Conservation (phyloP, 92 coral and sea anemone genomes). For the Epizoanthus stellaris region DNA sequence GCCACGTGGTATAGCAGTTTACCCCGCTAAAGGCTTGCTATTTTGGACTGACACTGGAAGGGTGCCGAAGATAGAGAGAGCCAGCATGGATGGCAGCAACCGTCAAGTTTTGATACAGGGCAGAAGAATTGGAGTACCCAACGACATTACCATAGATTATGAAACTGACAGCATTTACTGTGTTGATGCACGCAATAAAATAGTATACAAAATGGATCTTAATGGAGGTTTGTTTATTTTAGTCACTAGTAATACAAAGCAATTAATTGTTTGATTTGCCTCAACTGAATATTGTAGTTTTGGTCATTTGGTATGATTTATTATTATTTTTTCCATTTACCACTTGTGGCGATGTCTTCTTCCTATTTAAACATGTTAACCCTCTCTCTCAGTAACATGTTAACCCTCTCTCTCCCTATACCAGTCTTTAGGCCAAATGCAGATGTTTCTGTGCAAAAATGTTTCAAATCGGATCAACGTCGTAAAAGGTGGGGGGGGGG, state of each 20-base stretch:
- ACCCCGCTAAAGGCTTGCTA: slow-evolving; percentile 86
- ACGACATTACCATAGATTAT: slow-evolving; percentile 85
- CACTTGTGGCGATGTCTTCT: no score
- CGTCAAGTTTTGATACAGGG: slow-evolving; percentile 60
- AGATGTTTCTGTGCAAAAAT: no score
- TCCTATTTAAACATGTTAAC: no score
- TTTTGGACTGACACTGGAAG: slow-evolving; percentile 88
- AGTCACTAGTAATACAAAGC: background rate
- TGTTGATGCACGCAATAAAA: slow-evolving; percentile 61
- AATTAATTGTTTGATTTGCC: no score
- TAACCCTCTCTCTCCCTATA: no score
- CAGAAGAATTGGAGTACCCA: slow-evolving; percentile 55
- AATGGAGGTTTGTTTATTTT: slow-evolving; percentile 71
- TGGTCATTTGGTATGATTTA: no score
- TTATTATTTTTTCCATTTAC: no score
- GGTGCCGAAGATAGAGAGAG: slow-evolving; percentile 64
- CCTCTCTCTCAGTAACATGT: no score
- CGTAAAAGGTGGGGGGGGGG: no score
- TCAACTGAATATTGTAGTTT: no score
- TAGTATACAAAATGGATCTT: slow-evolving; percentile 75
- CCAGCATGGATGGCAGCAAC: slow-evolving; percentile 85
- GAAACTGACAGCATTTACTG: slow-evolving; percentile 70
- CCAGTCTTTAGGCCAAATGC: no score
- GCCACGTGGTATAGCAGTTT: slow-evolving; percentile 87
- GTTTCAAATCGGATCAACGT: no score